phyloP scores from a whole-genome alignment of 1,140 invertebrate species.

The Nebria ingens region DNA sequence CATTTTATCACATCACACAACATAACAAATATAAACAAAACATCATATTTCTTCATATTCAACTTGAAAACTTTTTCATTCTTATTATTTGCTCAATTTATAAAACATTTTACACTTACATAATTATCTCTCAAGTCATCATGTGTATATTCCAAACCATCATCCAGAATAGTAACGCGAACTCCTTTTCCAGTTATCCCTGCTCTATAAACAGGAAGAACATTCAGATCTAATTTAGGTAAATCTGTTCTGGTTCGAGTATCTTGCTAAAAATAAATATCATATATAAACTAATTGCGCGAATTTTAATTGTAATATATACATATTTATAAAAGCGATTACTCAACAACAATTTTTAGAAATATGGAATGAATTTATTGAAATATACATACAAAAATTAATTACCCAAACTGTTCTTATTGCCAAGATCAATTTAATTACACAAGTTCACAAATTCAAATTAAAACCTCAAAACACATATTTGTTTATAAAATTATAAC shows the following conservation, averaged over 20 bases:
- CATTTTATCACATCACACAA: no score
- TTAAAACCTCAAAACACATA: no score
- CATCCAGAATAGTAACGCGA: conserved; percentile 74
- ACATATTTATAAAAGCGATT: background rate
- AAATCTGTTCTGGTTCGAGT: conserved; percentile 43
- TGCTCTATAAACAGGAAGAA: conserved; percentile 66
- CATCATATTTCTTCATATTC: background rate
- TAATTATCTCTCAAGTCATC: conserved; percentile 70
- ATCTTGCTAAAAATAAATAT: conserved; percentile 49
- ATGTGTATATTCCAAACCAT: conserved; percentile 75
- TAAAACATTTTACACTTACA: conserved; percentile 51
- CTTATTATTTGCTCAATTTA: background rate
- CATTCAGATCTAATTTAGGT: conserved; percentile 62
- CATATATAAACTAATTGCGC: conserved; percentile 12
- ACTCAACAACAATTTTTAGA: no score
- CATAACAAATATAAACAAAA: no score
- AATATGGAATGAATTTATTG: no score
- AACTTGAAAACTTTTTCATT: no score
- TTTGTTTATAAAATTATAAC: no score
- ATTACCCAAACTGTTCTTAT: no score
- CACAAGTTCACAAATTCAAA: no score
- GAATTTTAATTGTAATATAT: background rate
- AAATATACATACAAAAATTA: no score
- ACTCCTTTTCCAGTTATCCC: conserved; percentile 73
- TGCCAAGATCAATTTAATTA: no score